Base-by-base conservation (phyloP, 2,113 vertebrate genomes). In the Corynorhinus townsendii region DNA sequence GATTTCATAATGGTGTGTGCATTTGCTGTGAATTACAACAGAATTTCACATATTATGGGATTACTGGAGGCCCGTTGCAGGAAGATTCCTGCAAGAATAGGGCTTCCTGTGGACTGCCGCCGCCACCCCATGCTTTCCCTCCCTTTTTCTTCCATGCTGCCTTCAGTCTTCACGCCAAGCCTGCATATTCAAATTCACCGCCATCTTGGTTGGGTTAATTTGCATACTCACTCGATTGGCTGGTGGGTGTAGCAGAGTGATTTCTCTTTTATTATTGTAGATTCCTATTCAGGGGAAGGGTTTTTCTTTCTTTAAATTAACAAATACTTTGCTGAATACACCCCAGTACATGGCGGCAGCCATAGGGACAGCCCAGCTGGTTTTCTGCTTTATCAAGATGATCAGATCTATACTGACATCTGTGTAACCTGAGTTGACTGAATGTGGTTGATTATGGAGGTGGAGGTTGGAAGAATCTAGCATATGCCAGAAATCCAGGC, bases 291-390 rank as follows among this genome's bases (percentile, higher is more conserved):
- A 64, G 22, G 14, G 22, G 11, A 52, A 47, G 22, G 6, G 1
- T 59, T 33, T 82, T 30, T 47, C 3, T 62, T 64, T 68, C 47
- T 86, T 75, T 59, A 77, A 89, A 59, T 89, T n/a, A 76, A 26
- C 22, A 52, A 82, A 22, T 24, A 72, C 24, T 35, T 52, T 89
- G 11, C 56, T 56, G 10, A 86, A 64, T 33, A 83, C 4, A 79
- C 40, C 6, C 5, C 33, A 14, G 26, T 12, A 28, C 11, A 49
- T 33, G 52, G 22, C 43, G 35, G 28, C 19, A 47, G 26, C 11
- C 24, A 17, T n/a, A 33, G 8, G 6, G 9, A 24, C 7, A 69
- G 9, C 22, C 3, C 2, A 15, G 2, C 4, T 38, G 2, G 52
- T 49, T 75, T 80, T 77, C 35, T 56, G 26, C 8, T 56, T 87